These are phyloP conservation scores for Onthophagus taurus DNA, from an alignment of 1,140 invertebrate genomes.

Conservation along the genomic window DNA sequence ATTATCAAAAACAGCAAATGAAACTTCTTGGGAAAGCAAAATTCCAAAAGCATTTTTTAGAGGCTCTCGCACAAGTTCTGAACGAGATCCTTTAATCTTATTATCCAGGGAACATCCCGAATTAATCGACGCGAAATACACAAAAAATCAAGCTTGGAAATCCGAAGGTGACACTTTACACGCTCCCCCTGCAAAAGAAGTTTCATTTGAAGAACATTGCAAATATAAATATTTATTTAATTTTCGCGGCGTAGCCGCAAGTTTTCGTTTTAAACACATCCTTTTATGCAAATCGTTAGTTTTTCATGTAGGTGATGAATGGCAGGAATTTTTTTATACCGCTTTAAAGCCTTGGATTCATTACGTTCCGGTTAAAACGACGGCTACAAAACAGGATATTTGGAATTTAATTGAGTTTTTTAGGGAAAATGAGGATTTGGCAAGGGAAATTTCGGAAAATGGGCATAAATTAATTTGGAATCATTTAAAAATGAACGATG, in stretches of 20 bases:
- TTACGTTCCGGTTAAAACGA: conserved; percentile 78
- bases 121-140: conserved; percentile 86
- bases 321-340: conserved; percentile 93
- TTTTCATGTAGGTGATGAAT: conserved; percentile 90
- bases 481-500: conserved; percentile 72
- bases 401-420: conserved; percentile 68
- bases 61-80: conserved; percentile 84
- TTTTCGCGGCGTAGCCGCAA: conserved; percentile 92
- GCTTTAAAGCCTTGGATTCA: conserved; percentile 91
- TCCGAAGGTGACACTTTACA: conserved; percentile 83
- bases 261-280: conserved; percentile 93
- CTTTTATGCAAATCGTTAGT: conserved; percentile 92
- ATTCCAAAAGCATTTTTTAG: conserved; percentile 74
- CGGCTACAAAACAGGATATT: conserved; percentile 57
- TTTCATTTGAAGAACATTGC: conserved; percentile 87
- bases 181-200: conserved; percentile 71
- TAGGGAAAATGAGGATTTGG: conserved; percentile 62
- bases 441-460: conserved; percentile 69
- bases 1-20: conserved; percentile 55
- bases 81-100: conserved; percentile 82
- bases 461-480: conserved; percentile 77
- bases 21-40: conserved; percentile 71
- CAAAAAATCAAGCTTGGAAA: conserved; percentile 98
- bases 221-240: conserved; percentile 93
- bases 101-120: conserved; percentile 70